phyloP scores from a whole-genome alignment of 1,140 invertebrate species.

The Solenopsis invicta region DNA sequence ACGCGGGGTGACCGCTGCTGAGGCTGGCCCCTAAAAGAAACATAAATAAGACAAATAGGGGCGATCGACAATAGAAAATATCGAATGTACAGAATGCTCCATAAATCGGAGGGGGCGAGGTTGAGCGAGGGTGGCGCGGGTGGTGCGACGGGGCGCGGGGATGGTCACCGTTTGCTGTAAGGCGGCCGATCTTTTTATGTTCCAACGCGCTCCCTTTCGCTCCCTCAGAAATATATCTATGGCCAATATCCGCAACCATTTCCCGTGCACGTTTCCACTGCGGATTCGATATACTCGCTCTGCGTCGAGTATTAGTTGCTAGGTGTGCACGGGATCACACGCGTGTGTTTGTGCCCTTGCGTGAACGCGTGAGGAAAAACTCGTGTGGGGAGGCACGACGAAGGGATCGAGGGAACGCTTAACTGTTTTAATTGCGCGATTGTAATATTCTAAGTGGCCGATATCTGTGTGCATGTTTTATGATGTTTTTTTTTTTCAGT shows the following conservation, averaged over 20 bases:
- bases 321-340: background rate
- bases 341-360: conserved; percentile 36
- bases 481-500: conserved; percentile 25
- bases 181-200: conserved; percentile 86
- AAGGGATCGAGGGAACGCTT: conserved; percentile 63
- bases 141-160: conserved; percentile 46
- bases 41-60: conserved; percentile 87
- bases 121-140: conserved; percentile 38
- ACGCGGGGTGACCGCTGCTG: conserved; percentile 51
- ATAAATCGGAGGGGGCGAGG: conserved; percentile 83
- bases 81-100: conserved; percentile 86
- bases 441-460: conserved; percentile 76
- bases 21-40: conserved; percentile 84
- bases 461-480: conserved; percentile 70
- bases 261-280: conserved; percentile 80
- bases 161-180: conserved; percentile 78
- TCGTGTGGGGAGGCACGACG: conserved; percentile 13
- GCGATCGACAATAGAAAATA: conserved; percentile 87
- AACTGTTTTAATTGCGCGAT: conserved; percentile 77
- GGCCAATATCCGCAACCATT: conserved; percentile 84
- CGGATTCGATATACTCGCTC: conserved; percentile 77
- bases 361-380: conserved; percentile 35
- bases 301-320: conserved; percentile 49
- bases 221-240: conserved; percentile 80
- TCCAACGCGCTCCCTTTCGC: conserved; percentile 83